Evolutionary conservation across 2,113 vertebrate genomes (phyloP), one percentile per base, ranked within the genome.

Genomic region (Microtus richardsoni): DNA sequence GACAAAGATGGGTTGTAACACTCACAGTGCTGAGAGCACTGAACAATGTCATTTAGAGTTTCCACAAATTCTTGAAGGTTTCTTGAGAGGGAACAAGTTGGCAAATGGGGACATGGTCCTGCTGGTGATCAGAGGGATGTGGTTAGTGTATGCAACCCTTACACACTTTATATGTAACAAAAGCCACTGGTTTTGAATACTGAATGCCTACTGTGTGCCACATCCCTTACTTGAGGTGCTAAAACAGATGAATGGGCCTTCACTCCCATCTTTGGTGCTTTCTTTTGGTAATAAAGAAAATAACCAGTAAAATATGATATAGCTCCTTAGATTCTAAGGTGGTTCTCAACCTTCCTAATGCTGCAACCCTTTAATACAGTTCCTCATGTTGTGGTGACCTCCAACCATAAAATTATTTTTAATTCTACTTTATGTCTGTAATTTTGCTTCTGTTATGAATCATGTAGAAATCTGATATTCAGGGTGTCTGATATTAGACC

Each of bases 1-100:
- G 82, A 97, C 95, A 97, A 95, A 96, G 91, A 96, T 88, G 36
- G 13, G 5, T 33, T 92, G 62, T 96, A 91, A 86, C 94, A 68
- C 33, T 93, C 85, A 70, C 21, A 89, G 39, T 74, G 90, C 39
- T 49, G 85, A 96, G 85, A 68, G 47, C 75, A 22, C 52, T 54
- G 87, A 88, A 78, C 36, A 70, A 92, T 83, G 91, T 39, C 21
- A 16, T 66, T 92, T 79, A 68, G 80, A 62, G 54, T 83, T 93
- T 80, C 58, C 74, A 70, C 68, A 49, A 75, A 91, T 86, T 92
- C 92, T 70, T 86, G 36, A 84, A 92, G 74, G 47, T 68, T 91
- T 91, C 49, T 91, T 92, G 64, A 89, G 75, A 80, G 64, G 12
- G 30, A 96, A 77, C 64, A 84, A 85, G 93, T 52, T 1, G 44